Conservation (phyloP, 2,888 invertebrate species). For the Drosophila recens region DNA sequence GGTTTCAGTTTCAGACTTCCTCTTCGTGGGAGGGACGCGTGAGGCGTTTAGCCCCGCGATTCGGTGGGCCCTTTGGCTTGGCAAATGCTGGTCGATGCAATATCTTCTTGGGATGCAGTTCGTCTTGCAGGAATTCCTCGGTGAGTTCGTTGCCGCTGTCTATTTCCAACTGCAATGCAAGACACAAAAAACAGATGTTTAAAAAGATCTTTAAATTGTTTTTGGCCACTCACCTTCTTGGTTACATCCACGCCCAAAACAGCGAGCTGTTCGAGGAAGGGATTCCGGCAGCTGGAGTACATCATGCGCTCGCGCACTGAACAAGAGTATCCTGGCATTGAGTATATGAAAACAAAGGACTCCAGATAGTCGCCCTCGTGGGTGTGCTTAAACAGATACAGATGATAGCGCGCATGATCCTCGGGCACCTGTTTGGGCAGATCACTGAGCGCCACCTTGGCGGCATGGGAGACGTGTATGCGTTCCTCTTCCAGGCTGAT, state of each 20-base stretch:
- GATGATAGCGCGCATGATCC: slow-evolving; percentile 92
- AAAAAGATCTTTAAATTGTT: neutral
- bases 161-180: slow-evolving; percentile 92
- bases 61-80: slow-evolving; percentile 98
- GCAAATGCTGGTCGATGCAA: slow-evolving; percentile 96
- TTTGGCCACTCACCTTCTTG: slow-evolving; percentile 90
- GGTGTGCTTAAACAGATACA: slow-evolving; percentile 93
- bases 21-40: slow-evolving; percentile 87
- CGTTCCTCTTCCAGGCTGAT: slow-evolving; percentile 89
- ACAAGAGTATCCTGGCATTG: slow-evolving; percentile 98
- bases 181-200: slow-evolving; percentile 18
- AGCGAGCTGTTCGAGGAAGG: slow-evolving; percentile 93
- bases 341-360: slow-evolving; percentile 97
- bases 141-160: slow-evolving; percentile 95
- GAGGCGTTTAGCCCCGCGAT: slow-evolving; percentile 95
- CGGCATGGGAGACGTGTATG: slow-evolving; percentile 92
- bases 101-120: slow-evolving; percentile 96
- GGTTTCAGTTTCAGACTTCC: slow-evolving; percentile 83
- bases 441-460: slow-evolving; percentile 88
- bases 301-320: slow-evolving; percentile 99
- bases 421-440: slow-evolving; percentile 93
- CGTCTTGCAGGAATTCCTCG: slow-evolving; percentile 95
- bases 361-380: slow-evolving; percentile 96
- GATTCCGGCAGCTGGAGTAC: slow-evolving; percentile 98
- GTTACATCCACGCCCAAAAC: slow-evolving; percentile 91